Base-by-base conservation (phyloP, 1,140 invertebrate species). In the Drosophila rufa region DNA sequence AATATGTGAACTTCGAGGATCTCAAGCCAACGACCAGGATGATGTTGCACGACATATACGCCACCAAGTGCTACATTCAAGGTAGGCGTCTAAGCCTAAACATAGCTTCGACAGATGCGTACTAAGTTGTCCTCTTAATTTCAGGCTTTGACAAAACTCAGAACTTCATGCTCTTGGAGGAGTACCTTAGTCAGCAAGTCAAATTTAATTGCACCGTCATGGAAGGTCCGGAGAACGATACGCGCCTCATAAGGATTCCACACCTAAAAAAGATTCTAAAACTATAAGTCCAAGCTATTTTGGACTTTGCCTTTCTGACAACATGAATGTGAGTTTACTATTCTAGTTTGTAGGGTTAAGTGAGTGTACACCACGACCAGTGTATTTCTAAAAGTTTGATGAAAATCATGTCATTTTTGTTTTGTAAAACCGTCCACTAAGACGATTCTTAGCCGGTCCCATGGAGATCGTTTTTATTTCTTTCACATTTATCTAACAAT, bases 41-140 rank as follows among this genome's bases (percentile, higher is more conserved):
- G 1, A 46, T 9, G 15, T 12, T 56, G 53, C 14, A 25, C 36
- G 8, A 0, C 1, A 8, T 75, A 1, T 64, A 62, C 27, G 61
- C 85, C 33, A 90, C 74, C 1, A 89, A 79, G 62, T 89, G 84
- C 25, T 90, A 48, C 17, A 75, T 89, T 33, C 56, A 65, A 8
- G 84, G 84, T 90, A 61, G 45, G 46, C 38, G 12, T 8, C 11
- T 1, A 38, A 12, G 9, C 12, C 3, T n/a, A 19, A 40, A 12
- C 2, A 7, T 25, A 38, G 11, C 40, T 7, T 9, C 0, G 11
- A 0, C 0, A 12, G 0, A 14, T 50, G 2, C 22, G 7, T 33
- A 3, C 48, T 25, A 45, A 5, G 22, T 12, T 17, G 12, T 0
- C 5, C 8, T 5, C 1, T 17, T 25, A 0, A 11, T 55, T 77